Percentiles rank a stretch among this genome's conserved stretches.
Evolutionary conservation across 2,888 invertebrate genomes (phyloP).

Genomic region (Empis stercorea): DNA sequence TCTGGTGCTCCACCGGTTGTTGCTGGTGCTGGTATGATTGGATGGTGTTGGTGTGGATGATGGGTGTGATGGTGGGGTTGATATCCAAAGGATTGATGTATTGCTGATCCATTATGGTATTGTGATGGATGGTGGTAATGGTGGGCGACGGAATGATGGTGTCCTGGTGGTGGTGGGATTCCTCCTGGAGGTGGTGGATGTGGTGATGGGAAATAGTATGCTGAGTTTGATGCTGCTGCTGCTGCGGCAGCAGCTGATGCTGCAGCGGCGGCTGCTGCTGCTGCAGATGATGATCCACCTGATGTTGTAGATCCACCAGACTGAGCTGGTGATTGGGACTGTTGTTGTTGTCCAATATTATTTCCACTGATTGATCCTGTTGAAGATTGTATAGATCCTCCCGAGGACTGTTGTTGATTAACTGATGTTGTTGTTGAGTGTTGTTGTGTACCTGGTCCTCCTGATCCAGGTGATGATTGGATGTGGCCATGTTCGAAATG

Average conservation of each 20-base stretch:
- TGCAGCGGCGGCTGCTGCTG: slow-evolving; percentile 7
- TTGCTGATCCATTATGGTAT: slow-evolving; percentile 25
- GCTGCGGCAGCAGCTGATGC: slow-evolving; percentile 11
- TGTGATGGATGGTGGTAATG: slow-evolving; percentile 23
- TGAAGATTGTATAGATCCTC: slow-evolving; percentile 5
- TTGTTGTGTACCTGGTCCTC: slow-evolving; percentile 24
- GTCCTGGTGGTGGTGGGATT: slow-evolving; percentile 14
- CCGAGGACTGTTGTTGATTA: not conserved
- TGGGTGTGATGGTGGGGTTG: slow-evolving; percentile 28
- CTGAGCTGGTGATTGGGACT: slow-evolving; percentile 4
- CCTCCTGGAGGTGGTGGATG: slow-evolving; percentile 20
- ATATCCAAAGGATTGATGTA: slow-evolving; percentile 36
- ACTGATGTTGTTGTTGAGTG: slow-evolving; percentile 18
- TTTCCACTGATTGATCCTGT: slow-evolving; percentile 11
- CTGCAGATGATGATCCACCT: slow-evolving; percentile 14
- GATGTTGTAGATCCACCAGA: slow-evolving; percentile 5
- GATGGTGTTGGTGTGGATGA: slow-evolving; percentile 29
- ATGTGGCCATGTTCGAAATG: slow-evolving; percentile 54
- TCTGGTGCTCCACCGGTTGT: slow-evolving; percentile 46
- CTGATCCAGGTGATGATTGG: slow-evolving; percentile 29
- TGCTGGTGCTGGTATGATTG: slow-evolving; percentile 40
- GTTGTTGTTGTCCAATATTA: slow-evolving; percentile 14
- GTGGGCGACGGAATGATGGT: slow-evolving; percentile 20
- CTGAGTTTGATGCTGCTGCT: slow-evolving; percentile 22
- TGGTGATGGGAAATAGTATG: slow-evolving; percentile 26